These are phyloP conservation scores for Tupaia tana DNA, from an alignment of 2,113 vertebrate genomes.

Conservation along the genomic window DNA sequence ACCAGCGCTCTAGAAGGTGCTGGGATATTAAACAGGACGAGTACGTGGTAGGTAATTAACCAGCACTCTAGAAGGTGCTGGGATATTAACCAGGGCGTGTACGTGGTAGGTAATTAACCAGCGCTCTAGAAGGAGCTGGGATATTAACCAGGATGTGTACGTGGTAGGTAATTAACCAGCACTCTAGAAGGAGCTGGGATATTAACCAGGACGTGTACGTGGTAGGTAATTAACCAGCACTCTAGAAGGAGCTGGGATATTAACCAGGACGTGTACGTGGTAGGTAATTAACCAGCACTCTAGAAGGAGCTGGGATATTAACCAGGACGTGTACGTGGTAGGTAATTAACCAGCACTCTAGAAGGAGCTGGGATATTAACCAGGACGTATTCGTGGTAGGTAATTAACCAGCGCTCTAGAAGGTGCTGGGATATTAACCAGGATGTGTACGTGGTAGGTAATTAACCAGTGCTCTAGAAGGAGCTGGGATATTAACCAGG, in stretches of 20 bases:
- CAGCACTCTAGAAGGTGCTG: no score
- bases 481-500: constrained; percentile 69
- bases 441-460: constrained; percentile 42
- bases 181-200: no score
- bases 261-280: constrained; percentile 58
- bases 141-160: constrained; percentile 67
- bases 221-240: neutral
- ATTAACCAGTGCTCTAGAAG: no score
- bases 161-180: neutral
- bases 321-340: constrained; percentile 58
- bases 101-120: neutral
- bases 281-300: neutral
- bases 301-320: no score
- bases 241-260: no score
- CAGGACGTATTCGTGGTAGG: constrained; percentile 50
- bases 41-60: constrained; percentile 2
- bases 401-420: no score
- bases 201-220: constrained; percentile 65
- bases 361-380: no score
- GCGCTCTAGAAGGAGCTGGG: no score
- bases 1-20: no score
- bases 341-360: no score
- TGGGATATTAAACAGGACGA: constrained; percentile 68
- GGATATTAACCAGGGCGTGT: constrained; percentile 68
- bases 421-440: no score